Evolutionary conservation across 2,888 invertebrate species (phyloP).

Genomic region (Hydropsyche betteni): DNA sequence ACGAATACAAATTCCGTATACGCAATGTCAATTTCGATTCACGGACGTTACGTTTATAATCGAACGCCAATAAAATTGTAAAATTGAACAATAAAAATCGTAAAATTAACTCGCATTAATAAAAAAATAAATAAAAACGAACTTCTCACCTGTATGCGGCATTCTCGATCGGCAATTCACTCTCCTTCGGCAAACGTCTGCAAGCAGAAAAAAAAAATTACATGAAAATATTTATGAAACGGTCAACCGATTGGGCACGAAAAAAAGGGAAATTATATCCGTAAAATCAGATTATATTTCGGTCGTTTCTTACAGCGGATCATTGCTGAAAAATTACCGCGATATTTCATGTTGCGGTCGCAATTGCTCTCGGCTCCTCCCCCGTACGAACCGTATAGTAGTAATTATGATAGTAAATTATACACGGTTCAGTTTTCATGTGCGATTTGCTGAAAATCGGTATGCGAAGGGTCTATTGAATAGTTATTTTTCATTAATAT

Average conservation of each 20-base stretch:
- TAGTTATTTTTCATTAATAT: too few relatives aligned
- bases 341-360: neutral
- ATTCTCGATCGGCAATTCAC: slow-evolving; percentile 10
- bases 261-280: neutral
- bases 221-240: neutral
- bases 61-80: too few relatives aligned
- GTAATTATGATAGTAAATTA: too few relatives aligned
- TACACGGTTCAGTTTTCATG: too few relatives aligned
- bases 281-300: slow-evolving; percentile 1
- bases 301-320: slow-evolving; percentile 5
- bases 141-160: slow-evolving; percentile 45
- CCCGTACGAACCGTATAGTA: too few relatives aligned
- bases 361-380: neutral
- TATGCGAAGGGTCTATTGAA: too few relatives aligned
- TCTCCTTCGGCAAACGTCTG: slow-evolving; percentile 12
- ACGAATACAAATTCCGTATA: too few relatives aligned
- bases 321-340: slow-evolving; percentile 14
- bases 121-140: neutral
- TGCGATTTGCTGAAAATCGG: too few relatives aligned
- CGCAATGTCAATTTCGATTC: too few relatives aligned
- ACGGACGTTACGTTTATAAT: too few relatives aligned
- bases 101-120: neutral
- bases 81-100: too few relatives aligned
- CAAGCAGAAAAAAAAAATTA: slow-evolving; percentile 7
- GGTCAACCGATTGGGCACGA: neutral